These are phyloP conservation scores for Sphaeramia orbicularis DNA, from an alignment of 2,797 vertebrate genomes.

Conservation along the genomic window DNA sequence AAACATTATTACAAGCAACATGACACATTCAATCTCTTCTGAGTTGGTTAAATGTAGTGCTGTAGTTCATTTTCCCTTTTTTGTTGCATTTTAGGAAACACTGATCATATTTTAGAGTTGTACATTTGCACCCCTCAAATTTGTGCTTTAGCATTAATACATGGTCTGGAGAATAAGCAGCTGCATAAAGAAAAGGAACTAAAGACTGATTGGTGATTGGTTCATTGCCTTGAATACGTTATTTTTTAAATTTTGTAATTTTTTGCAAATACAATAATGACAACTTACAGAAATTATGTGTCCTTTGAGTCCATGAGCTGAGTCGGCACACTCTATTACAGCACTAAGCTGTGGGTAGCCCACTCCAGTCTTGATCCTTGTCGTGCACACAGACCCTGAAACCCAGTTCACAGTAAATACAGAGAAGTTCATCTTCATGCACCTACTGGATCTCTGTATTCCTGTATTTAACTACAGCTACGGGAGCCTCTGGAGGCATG, in stretches of 20 bases:
- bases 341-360: slow-evolving; percentile 99
- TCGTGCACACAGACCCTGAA: slow-evolving; percentile 97
- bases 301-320: slow-evolving; percentile 97
- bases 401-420: slow-evolving; percentile 9
- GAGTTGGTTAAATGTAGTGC: too few relatives aligned
- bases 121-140: too few relatives aligned
- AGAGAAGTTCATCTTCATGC: background rate
- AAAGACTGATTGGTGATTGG: too few relatives aligned
- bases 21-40: background rate
- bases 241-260: too few relatives aligned
- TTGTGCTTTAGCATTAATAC: too few relatives aligned
- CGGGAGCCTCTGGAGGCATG: background rate
- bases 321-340: slow-evolving; percentile 98
- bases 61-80: too few relatives aligned
- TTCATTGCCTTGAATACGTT: too few relatives aligned
- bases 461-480: slow-evolving; percentile 1
- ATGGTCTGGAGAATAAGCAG: too few relatives aligned
- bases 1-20: background rate
- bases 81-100: too few relatives aligned
- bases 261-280: background rate
- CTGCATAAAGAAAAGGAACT: too few relatives aligned
- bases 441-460: background rate
- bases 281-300: slow-evolving; percentile 98
- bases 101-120: too few relatives aligned
- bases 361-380: slow-evolving; percentile 97